Conservation (phyloP, 2,797 vertebrate genomes). For the Callimico goeldii region DNA sequence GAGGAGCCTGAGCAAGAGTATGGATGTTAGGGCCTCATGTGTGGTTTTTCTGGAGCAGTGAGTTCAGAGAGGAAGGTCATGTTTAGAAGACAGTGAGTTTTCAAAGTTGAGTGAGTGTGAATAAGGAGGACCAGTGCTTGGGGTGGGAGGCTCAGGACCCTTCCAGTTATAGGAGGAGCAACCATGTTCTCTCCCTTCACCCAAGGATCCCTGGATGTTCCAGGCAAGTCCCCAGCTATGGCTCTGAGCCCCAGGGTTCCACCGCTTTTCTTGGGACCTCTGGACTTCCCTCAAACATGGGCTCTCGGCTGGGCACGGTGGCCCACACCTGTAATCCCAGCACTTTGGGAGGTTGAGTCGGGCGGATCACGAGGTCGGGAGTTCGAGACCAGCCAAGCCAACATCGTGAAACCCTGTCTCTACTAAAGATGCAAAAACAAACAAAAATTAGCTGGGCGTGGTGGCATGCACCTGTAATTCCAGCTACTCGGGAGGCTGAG, state of each 20-base stretch:
- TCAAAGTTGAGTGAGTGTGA: neutral
- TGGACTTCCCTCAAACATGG: too few relatives aligned
- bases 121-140: neutral
- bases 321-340: too few relatives aligned
- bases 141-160: neutral
- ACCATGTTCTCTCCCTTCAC: neutral
- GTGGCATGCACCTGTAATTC: too few relatives aligned
- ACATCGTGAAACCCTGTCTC: too few relatives aligned
- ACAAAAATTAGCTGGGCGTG: too few relatives aligned
- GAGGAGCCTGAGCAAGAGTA: neutral
- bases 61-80: neutral
- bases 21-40: too few relatives aligned
- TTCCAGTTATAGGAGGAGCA: neutral
- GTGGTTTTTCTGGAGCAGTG: neutral
- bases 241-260: neutral
- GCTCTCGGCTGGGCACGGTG: accelerated
- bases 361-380: too few relatives aligned
- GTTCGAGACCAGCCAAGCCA: too few relatives aligned
- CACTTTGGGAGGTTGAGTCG: too few relatives aligned
- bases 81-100: neutral
- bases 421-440: too few relatives aligned
- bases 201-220: neutral
- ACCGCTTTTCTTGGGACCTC: neutral
- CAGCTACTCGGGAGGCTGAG: too few relatives aligned
- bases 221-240: neutral